These are phyloP conservation scores for Lagopus muta DNA, from an alignment of 2,113 vertebrate genomes.

Conservation along the genomic window DNA sequence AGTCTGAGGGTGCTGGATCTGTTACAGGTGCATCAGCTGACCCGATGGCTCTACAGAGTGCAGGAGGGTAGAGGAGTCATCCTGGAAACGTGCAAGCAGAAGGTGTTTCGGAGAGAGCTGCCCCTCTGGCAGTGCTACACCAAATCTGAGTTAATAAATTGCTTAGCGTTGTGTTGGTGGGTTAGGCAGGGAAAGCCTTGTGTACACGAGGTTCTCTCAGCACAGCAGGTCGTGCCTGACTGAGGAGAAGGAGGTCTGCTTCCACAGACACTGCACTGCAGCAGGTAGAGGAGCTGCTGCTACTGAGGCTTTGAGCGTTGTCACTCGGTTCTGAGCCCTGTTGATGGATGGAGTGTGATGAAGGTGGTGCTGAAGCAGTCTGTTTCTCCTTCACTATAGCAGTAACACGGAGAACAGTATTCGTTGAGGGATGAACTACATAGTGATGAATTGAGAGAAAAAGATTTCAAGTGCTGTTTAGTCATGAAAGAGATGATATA, in stretches of 20 bases:
- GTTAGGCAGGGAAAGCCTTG: not conserved
- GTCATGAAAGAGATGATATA: not conserved
- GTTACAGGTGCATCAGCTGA: not conserved
- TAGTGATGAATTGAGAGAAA: not conserved
- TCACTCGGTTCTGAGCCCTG: not conserved
- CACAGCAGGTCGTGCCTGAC: not conserved
- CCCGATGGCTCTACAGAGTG: not conserved
- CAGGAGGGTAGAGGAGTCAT: not conserved
- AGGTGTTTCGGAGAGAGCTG: no score
- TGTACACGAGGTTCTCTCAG: not conserved
- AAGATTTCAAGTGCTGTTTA: not conserved
- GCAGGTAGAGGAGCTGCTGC: not conserved
- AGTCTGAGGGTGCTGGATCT: not conserved
- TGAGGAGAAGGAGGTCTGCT: not conserved
- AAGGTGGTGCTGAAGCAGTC: not conserved
- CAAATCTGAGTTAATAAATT: not conserved
- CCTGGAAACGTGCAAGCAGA: not conserved
- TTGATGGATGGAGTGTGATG: not conserved
- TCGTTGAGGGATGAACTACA: not conserved
- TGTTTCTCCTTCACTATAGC: not conserved
- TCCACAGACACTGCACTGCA: not conserved
- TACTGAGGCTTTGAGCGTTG: not conserved
- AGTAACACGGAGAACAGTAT: accelerated
- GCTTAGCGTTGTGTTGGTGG: not conserved
- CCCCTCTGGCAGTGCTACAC: no score